phyloP scores from a whole-genome alignment of 2,113 vertebrate genomes.

The Sceloporus undulatus region DNA sequence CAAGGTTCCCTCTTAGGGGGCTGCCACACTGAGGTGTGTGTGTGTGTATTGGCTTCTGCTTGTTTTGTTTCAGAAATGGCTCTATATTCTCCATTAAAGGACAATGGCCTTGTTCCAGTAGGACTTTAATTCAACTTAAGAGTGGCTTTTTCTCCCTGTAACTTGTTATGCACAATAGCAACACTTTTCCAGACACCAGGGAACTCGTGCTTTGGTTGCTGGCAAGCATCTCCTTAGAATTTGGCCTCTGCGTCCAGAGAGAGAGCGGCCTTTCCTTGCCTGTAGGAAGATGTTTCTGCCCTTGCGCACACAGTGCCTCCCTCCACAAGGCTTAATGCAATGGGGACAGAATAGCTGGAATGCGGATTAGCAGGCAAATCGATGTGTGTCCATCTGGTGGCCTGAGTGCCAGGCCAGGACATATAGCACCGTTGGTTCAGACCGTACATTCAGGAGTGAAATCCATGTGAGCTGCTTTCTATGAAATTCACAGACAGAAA shows the following conservation, averaged over 20 bases:
- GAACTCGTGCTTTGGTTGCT: slow-evolving; percentile 63
- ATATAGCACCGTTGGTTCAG: fast-evolving
- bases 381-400: not conserved
- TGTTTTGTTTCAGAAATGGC: slow-evolving; percentile 1
- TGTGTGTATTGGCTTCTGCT: not conserved
- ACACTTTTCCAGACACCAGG: slow-evolving; percentile 39
- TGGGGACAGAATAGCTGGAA: slow-evolving; percentile 16
- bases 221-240: slow-evolving; percentile 42
- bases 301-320: slow-evolving; percentile 51
- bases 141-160: not conserved
- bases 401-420: not conserved
- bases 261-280: slow-evolving; percentile 40
- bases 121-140: slow-evolving; percentile 52
- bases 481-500: not conserved
- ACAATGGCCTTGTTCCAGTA: slow-evolving; percentile 46
- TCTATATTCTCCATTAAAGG: fast-evolving
- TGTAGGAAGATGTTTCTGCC: slow-evolving; percentile 28
- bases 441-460: fast-evolving
- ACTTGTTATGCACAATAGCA: slow-evolving; percentile 61
- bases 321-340: slow-evolving; percentile 35
- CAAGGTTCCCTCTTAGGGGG: too few species aligned
- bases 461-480: not conserved
- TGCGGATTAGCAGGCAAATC: slow-evolving; percentile 62
- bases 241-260: slow-evolving; percentile 42
- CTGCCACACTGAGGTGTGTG: too few species aligned